These are phyloP conservation scores for Clarias batrachus DNA, from an alignment of 2,113 vertebrate species.

Conservation along the genomic window DNA sequence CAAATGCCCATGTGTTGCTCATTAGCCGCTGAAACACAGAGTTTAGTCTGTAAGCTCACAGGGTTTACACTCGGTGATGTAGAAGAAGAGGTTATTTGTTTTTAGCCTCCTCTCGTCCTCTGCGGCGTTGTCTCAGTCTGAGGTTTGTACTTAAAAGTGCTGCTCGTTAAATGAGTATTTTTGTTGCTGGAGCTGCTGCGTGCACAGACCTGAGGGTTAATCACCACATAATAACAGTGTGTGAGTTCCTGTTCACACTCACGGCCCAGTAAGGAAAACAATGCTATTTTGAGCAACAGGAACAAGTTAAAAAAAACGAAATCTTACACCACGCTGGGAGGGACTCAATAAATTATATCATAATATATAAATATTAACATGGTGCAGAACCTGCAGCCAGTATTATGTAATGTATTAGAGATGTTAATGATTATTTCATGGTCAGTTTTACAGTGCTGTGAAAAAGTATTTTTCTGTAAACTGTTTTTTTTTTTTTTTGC, in stretches of 20 bases:
- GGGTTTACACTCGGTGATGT: background rate
- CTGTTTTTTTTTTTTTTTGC: too few species aligned
- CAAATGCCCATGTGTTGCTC: background rate
- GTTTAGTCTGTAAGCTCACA: background rate
- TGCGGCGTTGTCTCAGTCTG: constrained; percentile 1
- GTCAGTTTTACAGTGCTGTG: background rate
- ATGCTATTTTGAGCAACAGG: constrained; percentile 22
- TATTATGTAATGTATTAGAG: background rate
- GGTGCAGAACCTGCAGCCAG: background rate
- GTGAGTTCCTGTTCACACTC: constrained; percentile 29
- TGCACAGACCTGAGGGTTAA: background rate
- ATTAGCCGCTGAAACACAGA: background rate
- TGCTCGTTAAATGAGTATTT: constrained; percentile 36
- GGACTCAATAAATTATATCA: background rate
- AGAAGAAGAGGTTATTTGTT: background rate
- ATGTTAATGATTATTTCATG: background rate
- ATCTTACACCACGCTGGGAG: background rate
- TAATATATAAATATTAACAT: background rate
- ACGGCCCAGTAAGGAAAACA: constrained; percentile 21
- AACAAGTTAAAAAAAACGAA: constrained; percentile 12
- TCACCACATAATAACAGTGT: constrained; percentile 48
- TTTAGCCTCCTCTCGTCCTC: background rate
- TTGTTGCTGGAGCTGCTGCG: constrained; percentile 9
- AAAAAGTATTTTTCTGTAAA: too few species aligned
- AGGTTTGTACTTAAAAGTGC: constrained; percentile 19